Base-by-base conservation (phyloP, 2,797 vertebrate genomes). In the Paguma larvata region DNA sequence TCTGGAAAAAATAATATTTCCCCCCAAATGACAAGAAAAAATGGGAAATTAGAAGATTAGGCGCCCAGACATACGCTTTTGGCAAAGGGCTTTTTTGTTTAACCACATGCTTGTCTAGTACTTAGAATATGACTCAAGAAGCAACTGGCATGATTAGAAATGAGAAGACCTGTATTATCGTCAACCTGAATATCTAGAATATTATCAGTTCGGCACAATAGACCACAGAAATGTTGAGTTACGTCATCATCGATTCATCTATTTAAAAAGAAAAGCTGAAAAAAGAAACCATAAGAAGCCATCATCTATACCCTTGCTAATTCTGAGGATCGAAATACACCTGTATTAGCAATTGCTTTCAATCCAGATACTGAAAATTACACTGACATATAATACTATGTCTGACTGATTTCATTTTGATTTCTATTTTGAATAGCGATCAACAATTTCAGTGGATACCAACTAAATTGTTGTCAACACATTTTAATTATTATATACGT, bases 401-500 rank as follows among this genome's bases (percentile, higher is more conserved):
- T 96, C 89, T 97, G 96, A 95, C 72, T 97, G 53, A 85, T 96
- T 98, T 97, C 30, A 75, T 91, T 97, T 82, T 96, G 51, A 89
- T 97, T 97, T 98, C 51, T 48, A 89, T 98, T 98, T 96, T 96
- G 87, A 98, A 88, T 82, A 95, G 75, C 93, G 21, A 51, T 97
- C 98, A 83, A 97, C 86, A 98, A 75, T 98, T 97, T 97, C 56
- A 96, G 25, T 91, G 32, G 85, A 95, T 91, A 98, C 80, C 79
- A 98, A 83, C 92, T 96, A 98, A 98, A 98, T 96, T 89, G 63
- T 95, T 98, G 77, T 97, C 97, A 98, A 95, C 85, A 96, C 94
- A 98, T 97, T 97, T 98, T 98, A 98, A 98, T 98, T 98, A 96
- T 98, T 97, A 96, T 97, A 98, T 98, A 97, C 98, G 90, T 88